A percentile compares a stretch with the other conserved stretches of the same genome.
Evolutionary conservation across 1,140 invertebrate species (phyloP).

Genomic region (Daktulosphaira vitifoliae): DNA sequence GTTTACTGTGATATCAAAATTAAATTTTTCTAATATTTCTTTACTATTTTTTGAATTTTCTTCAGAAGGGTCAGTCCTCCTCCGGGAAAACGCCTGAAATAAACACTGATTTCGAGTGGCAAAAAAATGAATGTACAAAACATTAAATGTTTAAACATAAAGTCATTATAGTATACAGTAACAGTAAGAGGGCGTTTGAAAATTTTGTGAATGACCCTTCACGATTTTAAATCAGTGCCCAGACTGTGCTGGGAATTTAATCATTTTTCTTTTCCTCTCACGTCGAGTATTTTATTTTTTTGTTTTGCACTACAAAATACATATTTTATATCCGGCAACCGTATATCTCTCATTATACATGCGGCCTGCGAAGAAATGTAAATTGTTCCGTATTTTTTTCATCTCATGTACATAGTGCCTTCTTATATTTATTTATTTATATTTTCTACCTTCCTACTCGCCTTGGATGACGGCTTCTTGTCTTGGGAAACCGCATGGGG

Average conservation of each 20-base stretch:
- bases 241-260: conserved; percentile 26
- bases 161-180: too few species aligned
- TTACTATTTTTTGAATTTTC: too few species aligned
- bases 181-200: neutral
- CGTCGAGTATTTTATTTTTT: conserved; percentile 9
- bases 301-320: conserved; percentile 12
- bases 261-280: conserved; percentile 11
- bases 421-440: conserved; percentile 33
- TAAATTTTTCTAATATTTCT: too few species aligned
- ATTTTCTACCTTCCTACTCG: neutral
- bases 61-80: too few species aligned
- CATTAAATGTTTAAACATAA: too few species aligned
- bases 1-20: too few species aligned
- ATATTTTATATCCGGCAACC: conserved; percentile 30
- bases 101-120: too few species aligned
- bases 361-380: conserved; percentile 30
- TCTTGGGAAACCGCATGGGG: conserved; percentile 28
- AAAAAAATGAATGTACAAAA: too few species aligned
- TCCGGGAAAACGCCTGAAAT: too few species aligned
- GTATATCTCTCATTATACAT: conserved; percentile 30
- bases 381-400: conserved; percentile 7
- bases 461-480: neutral
- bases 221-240: conserved; percentile 24
- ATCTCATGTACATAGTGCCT: neutral
- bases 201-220: conserved; percentile 2